Percentiles rank a stretch among this genome's conserved stretches.
These are phyloP conservation scores for Triops cancriformis DNA, from an alignment of 1,140 invertebrate species.

Conservation along the genomic window DNA sequence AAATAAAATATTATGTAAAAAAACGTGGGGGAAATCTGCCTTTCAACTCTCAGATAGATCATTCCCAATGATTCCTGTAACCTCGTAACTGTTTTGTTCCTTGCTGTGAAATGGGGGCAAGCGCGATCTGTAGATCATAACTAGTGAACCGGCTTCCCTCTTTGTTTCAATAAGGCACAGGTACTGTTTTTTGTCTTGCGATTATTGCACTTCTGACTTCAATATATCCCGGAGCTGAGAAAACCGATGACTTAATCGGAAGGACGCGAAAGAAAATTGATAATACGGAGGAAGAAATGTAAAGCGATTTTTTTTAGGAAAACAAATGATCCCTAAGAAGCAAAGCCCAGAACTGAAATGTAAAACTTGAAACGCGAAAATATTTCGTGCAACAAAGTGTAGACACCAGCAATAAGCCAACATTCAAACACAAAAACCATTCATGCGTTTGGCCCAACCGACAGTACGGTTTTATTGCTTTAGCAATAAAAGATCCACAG, in stretches of 20 bases:
- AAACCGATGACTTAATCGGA: neutral
- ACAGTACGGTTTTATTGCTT: neutral
- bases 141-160: neutral
- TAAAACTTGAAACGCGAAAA: neutral
- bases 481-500: neutral
- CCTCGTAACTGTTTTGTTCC: neutral
- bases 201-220: conserved; percentile 10
- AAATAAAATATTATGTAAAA: neutral
- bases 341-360: neutral
- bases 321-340: neutral
- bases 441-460: neutral
- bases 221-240: neutral
- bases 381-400: neutral
- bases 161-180: neutral
- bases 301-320: neutral
- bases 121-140: neutral
- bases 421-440: neutral
- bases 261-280: neutral
- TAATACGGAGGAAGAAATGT: too few relatives aligned
- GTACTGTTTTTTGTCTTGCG: neutral
- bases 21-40: neutral
- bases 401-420: neutral
- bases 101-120: neutral
- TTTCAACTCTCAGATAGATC: neutral
- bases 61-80: neutral